These are phyloP conservation scores for Lichenostomus cassidix DNA, from an alignment of 2,113 vertebrate species.

Conservation along the genomic window DNA sequence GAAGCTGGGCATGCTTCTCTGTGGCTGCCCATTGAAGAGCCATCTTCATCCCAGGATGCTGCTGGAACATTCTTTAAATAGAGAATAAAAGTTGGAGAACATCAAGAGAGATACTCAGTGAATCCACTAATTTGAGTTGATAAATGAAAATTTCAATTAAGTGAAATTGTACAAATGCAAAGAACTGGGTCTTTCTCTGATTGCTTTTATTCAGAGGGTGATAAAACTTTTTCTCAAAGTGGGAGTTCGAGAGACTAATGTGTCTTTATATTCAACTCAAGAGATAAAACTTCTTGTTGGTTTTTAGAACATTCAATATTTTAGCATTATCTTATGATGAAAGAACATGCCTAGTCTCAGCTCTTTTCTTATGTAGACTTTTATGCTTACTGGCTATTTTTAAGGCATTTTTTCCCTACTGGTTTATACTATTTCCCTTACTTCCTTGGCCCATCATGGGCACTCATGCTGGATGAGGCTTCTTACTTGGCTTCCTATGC, in stretches of 20 bases:
- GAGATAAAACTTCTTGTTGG: conserved; percentile 29
- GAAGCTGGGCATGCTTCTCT: neutral
- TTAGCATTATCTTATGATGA: conserved; percentile 23
- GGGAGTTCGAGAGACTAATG: neutral
- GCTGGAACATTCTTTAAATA: neutral
- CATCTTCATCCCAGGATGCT: neutral
- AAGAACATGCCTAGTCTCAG: neutral
- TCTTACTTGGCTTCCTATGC: neutral
- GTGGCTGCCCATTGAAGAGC: neutral
- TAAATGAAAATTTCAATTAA: neutral
- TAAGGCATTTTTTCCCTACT: neutral
- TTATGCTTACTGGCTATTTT: neutral
- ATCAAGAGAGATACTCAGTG: neutral
- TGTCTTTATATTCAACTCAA: neutral
- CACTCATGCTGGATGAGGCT: neutral
- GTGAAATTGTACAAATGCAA: neutral
- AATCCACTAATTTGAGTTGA: neutral
- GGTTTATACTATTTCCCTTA: neutral
- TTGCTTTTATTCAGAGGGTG: neutral
- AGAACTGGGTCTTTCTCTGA: neutral
- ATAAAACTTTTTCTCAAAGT: conserved; percentile 7
- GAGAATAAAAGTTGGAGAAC: neutral
- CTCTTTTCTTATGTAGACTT: neutral
- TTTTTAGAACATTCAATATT: conserved; percentile 23
- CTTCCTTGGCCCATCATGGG: neutral